Percentiles rank a stretch among this genome's conserved stretches.
Evolutionary conservation across 2,113 vertebrate genomes (phyloP).

Genomic region (Hippocampus zosterae): DNA sequence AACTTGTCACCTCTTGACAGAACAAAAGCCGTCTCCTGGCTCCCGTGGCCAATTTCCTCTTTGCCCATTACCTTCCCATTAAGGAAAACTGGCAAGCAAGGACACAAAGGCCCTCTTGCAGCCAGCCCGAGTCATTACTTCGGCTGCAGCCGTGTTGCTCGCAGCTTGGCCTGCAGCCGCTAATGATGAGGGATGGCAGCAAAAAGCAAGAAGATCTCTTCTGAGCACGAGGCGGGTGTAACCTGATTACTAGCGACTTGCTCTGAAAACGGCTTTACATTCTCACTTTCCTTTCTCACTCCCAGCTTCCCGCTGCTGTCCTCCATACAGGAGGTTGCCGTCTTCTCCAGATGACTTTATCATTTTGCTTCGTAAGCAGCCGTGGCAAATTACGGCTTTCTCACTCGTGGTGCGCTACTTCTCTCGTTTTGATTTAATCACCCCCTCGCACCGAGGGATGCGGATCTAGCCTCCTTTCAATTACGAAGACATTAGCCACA

Average conservation of each 20-base stretch:
- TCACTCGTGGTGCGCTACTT: slow-evolving; percentile 24
- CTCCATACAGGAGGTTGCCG: slow-evolving; percentile 38
- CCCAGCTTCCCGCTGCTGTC: slow-evolving; percentile 37
- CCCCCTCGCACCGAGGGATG: slow-evolving; percentile 12
- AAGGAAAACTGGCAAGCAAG: slow-evolving; percentile 42
- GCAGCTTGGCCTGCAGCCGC: slow-evolving; percentile 46
- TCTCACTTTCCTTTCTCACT: slow-evolving; percentile 40
- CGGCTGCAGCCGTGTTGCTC: slow-evolving; percentile 36
- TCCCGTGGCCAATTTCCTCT: slow-evolving; percentile 36
- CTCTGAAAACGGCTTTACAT: slow-evolving; percentile 58
- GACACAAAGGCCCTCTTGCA: slow-evolving; percentile 32
- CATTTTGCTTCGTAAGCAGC: slow-evolving; percentile 30
- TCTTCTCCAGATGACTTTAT: slow-evolving; percentile 39
- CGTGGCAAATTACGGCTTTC: slow-evolving; percentile 24
- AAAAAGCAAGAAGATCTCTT: slow-evolving; percentile 53
- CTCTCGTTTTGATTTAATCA: slow-evolving; percentile 36
- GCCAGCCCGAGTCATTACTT: slow-evolving; percentile 44
- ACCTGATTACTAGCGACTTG: slow-evolving; percentile 64
- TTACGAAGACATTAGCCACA: slow-evolving; percentile 21
- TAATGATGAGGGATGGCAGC: slow-evolving; percentile 61
- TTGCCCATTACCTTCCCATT: slow-evolving; percentile 48
- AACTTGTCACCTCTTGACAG: slow-evolving; percentile 34
- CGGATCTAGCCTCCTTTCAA: slow-evolving; percentile 14
- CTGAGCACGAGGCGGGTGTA: slow-evolving; percentile 52
- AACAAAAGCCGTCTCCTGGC: slow-evolving; percentile 38